Evolutionary conservation across 2,113 vertebrate genomes (phyloP).

Genomic region (Glaucomys volans): DNA sequence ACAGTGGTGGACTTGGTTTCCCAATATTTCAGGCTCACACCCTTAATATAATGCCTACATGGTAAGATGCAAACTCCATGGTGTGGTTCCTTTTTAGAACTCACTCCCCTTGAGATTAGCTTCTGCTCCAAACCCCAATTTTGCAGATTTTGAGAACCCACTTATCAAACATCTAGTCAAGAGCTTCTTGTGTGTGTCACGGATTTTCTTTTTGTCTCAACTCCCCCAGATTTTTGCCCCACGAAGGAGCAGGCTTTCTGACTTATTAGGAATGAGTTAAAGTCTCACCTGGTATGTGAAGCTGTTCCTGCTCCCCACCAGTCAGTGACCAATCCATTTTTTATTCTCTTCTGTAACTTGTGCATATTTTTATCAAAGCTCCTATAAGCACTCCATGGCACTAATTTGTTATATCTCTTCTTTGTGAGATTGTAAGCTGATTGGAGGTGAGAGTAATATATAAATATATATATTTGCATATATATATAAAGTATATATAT

Average conservation of each 20-base stretch:
- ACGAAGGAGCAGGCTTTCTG: neutral
- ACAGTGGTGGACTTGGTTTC: neutral
- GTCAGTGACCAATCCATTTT: neutral
- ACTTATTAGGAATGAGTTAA: neutral
- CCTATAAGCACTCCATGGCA: neutral
- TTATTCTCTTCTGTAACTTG: neutral
- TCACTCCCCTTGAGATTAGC: neutral
- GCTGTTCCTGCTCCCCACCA: neutral
- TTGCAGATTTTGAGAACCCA: neutral
- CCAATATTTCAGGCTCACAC: neutral
- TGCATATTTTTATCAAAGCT: slow-evolving; percentile 2
- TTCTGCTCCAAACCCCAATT: neutral
- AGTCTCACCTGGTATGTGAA: neutral
- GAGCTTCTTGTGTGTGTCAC: neutral
- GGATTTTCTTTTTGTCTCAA: neutral
- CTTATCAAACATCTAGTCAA: neutral
- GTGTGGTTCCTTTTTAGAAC: neutral
- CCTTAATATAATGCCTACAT: neutral
- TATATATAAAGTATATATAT: no score
- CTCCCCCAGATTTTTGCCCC: neutral
- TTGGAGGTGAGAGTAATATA: neutral
- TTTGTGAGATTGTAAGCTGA: neutral
- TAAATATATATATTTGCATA: no score
- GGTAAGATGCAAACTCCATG: neutral
- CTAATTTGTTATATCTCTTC: neutral